Conservation (phyloP, 2,888 invertebrate species). For the Agrilus mali region DNA sequence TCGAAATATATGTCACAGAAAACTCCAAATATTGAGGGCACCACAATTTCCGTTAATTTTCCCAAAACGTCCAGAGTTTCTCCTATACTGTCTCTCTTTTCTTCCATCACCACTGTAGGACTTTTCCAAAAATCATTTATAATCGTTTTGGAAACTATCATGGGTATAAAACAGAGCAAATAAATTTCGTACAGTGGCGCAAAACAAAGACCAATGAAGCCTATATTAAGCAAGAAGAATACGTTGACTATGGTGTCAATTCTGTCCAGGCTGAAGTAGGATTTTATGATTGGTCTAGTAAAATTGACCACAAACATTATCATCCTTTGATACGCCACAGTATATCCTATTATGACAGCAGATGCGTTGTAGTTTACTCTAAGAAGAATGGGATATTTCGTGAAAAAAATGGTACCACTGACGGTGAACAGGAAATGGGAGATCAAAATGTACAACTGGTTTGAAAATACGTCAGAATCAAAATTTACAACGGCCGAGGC, state of each 20-base stretch:
- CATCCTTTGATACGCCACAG: slow-evolving; percentile 8
- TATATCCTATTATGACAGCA: slow-evolving; percentile 4
- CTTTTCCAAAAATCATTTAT: slow-evolving; percentile 5
- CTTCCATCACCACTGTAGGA: slow-evolving; percentile 1
- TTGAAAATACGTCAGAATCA: too few relatives aligned
- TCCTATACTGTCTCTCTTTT: slow-evolving; percentile 3
- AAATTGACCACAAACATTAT: slow-evolving; percentile 9
- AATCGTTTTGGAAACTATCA: slow-evolving; percentile 6
- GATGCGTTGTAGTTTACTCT: slow-evolving; percentile 1
- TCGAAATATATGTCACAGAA: slow-evolving; percentile 9
- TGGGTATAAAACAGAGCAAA: slow-evolving; percentile 8
- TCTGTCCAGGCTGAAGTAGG: background rate
- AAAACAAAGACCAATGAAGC: slow-evolving; percentile 8
- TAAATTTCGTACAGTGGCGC: slow-evolving; percentile 6
- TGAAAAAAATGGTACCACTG: slow-evolving; percentile 8
- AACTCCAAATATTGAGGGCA: slow-evolving; percentile 7
- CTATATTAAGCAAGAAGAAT: slow-evolving; percentile 1
- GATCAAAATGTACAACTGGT: background rate
- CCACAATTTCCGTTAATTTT: slow-evolving; percentile 4
- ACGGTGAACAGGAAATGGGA: slow-evolving; percentile 4
- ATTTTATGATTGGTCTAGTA: background rate
- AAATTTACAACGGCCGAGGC: too few relatives aligned
- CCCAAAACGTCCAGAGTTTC: slow-evolving; percentile 2
- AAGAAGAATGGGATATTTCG: slow-evolving; percentile 8
- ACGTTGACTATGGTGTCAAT: background rate